These are phyloP conservation scores for Drosophila pruinosa DNA, from an alignment of 1,140 invertebrate genomes.

Conservation along the genomic window DNA sequence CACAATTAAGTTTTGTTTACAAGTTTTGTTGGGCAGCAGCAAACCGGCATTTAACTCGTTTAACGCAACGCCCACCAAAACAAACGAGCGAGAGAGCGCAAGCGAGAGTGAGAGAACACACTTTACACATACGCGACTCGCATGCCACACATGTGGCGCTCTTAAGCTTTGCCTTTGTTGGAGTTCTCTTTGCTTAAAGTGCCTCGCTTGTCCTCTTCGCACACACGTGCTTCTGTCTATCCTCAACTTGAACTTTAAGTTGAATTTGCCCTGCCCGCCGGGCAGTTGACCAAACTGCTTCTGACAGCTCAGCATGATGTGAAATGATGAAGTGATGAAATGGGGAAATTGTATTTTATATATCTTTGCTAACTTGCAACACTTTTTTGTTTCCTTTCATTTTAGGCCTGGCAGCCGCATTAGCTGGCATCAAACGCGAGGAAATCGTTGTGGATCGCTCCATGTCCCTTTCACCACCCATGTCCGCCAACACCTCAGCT, in stretches of 20 bases:
- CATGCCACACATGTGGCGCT: slow-evolving; percentile 16
- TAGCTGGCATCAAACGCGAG: slow-evolving; percentile 82
- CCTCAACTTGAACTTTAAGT: slow-evolving; percentile 23
- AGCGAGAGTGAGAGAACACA: background rate
- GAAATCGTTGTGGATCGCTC: slow-evolving; percentile 77
- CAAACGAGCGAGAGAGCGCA: slow-evolving; percentile 36
- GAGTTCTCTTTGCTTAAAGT: slow-evolving; percentile 24
- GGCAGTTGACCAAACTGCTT: slow-evolving; percentile 37
- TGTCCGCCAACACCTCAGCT: slow-evolving; percentile 75
- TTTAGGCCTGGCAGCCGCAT: slow-evolving; percentile 83
- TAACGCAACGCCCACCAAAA: slow-evolving; percentile 62
- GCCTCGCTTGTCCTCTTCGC: background rate
- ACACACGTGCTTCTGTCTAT: slow-evolving; percentile 1
- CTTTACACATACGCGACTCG: slow-evolving; percentile 10
- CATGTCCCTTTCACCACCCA: slow-evolving; percentile 77
- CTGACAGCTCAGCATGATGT: slow-evolving; percentile 29
- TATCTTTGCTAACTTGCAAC: slow-evolving; percentile 20
- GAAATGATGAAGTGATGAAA: background rate
- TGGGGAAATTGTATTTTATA: background rate
- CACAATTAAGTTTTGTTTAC: slow-evolving; percentile 73
- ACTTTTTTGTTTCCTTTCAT: slow-evolving; percentile 19
- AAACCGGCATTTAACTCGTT: slow-evolving; percentile 72
- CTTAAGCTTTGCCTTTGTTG: slow-evolving; percentile 21
- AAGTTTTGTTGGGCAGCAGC: slow-evolving; percentile 46
- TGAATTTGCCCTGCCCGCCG: background rate